Conservation (phyloP, 1,140 invertebrate genomes). For the Trichonephila clavata region DNA sequence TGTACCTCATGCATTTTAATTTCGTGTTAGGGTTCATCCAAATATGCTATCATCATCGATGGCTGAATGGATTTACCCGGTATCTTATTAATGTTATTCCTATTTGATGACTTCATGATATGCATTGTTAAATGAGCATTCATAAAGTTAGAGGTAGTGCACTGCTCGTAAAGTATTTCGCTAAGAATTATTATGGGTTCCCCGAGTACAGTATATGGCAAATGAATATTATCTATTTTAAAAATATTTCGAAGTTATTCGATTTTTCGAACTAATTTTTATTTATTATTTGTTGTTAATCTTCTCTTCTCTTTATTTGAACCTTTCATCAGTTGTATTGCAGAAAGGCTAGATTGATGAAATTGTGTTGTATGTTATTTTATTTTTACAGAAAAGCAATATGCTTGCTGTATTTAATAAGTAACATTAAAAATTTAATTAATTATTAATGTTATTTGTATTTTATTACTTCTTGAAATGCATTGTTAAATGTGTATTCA, state of each 20-base stretch:
- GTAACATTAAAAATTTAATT: too few species aligned
- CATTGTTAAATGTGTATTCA: neutral
- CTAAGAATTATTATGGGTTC: neutral
- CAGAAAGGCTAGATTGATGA: too few species aligned
- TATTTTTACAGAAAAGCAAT: too few species aligned
- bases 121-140: neutral
- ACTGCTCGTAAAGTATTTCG: neutral
- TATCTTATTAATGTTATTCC: constrained; percentile 1
- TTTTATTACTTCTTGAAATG: neutral
- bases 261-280: too few species aligned
- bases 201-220: neutral
- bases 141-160: neutral
- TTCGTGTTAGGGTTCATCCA: neutral
- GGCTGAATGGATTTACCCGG: neutral
- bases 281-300: too few species aligned
- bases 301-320: too few species aligned
- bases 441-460: neutral
- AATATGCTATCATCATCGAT: neutral
- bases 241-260: too few species aligned
- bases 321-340: too few species aligned
- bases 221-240: neutral
- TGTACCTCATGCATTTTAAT: constrained; percentile 7
- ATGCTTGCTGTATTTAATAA: too few species aligned
- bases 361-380: too few species aligned
- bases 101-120: neutral